A percentile compares a stretch with the other conserved stretches of the same genome.
phyloP scores from a whole-genome alignment of 2,113 vertebrate genomes.

The Bos javanicus region DNA sequence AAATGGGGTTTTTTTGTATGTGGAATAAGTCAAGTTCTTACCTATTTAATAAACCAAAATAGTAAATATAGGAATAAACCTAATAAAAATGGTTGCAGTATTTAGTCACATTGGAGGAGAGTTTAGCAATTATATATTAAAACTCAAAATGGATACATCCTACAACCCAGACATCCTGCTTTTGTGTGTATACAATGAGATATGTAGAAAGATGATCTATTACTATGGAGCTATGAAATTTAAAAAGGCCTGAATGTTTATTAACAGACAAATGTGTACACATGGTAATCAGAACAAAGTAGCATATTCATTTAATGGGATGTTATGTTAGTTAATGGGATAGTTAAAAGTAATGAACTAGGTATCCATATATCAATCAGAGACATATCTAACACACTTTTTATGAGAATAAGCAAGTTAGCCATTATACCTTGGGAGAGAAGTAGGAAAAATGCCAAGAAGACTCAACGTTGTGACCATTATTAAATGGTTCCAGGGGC shows the following conservation, averaged over 20 bases:
- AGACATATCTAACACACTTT: not conserved
- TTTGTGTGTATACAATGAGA: not conserved
- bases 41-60: not conserved
- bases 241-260: not conserved
- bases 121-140: not conserved
- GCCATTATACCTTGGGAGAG: not conserved
- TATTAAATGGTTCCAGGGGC: not conserved
- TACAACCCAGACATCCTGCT: not conserved
- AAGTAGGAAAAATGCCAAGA: not conserved
- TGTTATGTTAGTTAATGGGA: not conserved
- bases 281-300: not conserved
- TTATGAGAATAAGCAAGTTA: not conserved
- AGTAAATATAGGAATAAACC: not conserved
- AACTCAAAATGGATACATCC: not conserved
- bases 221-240: not conserved
- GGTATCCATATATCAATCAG: not conserved
- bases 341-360: not conserved
- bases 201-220: not conserved
- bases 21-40: not conserved
- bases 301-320: not conserved
- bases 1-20: not conserved
- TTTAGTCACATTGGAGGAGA: not conserved
- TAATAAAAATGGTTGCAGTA: not conserved
- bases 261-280: not conserved
- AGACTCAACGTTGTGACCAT: not conserved